Evolutionary conservation across 2,113 vertebrate genomes (phyloP).

Genomic region (Phyllostomus discolor): DNA sequence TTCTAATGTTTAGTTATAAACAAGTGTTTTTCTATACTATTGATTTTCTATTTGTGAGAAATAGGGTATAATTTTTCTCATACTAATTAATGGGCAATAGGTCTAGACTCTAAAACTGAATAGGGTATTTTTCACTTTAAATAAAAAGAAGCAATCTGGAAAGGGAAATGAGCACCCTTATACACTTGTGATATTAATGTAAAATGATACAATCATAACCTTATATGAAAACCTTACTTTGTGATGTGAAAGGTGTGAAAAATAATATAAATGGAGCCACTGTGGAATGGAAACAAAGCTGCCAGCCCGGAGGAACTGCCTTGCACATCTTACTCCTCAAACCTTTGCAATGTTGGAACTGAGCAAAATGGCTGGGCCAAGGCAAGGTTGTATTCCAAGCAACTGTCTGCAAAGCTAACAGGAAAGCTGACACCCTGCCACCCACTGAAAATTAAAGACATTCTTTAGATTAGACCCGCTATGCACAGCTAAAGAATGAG

Average conservation of each 20-base stretch:
- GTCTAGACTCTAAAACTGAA: neutral
- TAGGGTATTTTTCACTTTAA: neutral
- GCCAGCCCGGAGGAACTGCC: neutral
- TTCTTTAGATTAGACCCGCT: neutral
- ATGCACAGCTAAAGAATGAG: neutral
- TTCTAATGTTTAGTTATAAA: neutral
- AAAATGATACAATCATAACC: neutral
- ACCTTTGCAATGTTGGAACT: neutral
- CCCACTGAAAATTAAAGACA: neutral
- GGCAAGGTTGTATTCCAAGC: neutral
- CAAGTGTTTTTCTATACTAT: neutral
- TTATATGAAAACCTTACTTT: neutral
- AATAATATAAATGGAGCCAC: neutral
- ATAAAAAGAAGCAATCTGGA: neutral
- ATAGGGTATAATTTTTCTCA: neutral
- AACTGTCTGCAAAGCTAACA: too few relatives aligned
- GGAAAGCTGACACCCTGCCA: neutral
- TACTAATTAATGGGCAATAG: neutral
- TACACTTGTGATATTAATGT: neutral
- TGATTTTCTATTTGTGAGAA: neutral
- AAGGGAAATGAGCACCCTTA: neutral
- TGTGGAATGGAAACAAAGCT: neutral
- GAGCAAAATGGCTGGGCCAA: neutral
- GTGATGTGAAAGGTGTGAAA: neutral
- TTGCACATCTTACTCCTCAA: neutral